Conservation (phyloP, 1,140 invertebrate species). For the Trichonephila clavipes region DNA sequence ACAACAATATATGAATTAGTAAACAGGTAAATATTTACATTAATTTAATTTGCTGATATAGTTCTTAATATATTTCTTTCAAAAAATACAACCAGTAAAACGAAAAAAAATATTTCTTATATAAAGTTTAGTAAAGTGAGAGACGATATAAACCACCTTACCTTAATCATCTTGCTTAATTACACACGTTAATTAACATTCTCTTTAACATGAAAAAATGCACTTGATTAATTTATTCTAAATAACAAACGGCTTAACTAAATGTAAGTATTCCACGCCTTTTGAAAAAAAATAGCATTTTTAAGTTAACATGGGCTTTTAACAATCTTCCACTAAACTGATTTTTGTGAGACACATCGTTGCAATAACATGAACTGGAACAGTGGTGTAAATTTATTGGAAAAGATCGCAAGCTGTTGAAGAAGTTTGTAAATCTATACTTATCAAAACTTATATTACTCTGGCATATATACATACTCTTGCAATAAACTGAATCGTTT, state of each 20-base stretch:
- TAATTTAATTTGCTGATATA: too few relatives aligned
- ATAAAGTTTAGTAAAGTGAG: background rate
- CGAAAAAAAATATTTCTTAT: background rate
- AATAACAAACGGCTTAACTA: slow-evolving; percentile 39
- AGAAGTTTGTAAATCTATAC: too few relatives aligned
- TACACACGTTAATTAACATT: slow-evolving; percentile 27
- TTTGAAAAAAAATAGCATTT: slow-evolving; percentile 25
- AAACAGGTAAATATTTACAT: too few relatives aligned
- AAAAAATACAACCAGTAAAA: too few relatives aligned
- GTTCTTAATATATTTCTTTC: too few relatives aligned
- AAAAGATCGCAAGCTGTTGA: background rate
- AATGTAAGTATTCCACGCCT: background rate
- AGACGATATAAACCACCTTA: background rate
- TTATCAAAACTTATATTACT: too few relatives aligned
- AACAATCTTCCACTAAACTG: slow-evolving; percentile 26
- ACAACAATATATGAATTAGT: too few relatives aligned
- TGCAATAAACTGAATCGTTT: too few relatives aligned
- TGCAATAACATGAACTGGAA: background rate
- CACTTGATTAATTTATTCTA: slow-evolving; percentile 25
- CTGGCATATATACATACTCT: too few relatives aligned
- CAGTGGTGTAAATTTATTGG: background rate
- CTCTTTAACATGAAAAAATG: background rate
- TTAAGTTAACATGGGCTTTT: background rate
- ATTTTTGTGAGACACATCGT: slow-evolving; percentile 19
- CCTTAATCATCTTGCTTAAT: slow-evolving; percentile 25